Evolutionary conservation across 2,888 invertebrate genomes (phyloP).

Genomic region (Anoncus sp.): DNA sequence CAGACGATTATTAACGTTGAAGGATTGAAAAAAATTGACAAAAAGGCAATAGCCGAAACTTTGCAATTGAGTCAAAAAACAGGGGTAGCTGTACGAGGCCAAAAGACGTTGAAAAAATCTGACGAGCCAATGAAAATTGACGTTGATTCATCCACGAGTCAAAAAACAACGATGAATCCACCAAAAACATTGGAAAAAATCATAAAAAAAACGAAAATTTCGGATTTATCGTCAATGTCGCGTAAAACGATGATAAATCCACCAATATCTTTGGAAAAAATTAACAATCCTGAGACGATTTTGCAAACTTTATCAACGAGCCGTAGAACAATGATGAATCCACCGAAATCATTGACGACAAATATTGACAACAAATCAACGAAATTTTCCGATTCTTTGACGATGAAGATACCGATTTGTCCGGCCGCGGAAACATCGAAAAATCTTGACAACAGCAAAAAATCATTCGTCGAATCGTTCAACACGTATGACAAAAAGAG

Average conservation of each 20-base stretch:
- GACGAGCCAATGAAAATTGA: neutral
- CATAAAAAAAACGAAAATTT: neutral
- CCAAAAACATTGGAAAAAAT: neutral
- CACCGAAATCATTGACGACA: neutral
- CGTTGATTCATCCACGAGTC: neutral
- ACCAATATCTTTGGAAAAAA: neutral
- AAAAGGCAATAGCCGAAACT: neutral
- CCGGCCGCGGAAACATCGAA: neutral
- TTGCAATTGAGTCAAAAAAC: neutral
- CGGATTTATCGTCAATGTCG: neutral
- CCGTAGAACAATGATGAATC: slow-evolving; percentile 11
- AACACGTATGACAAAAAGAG: slow-evolving; percentile 11
- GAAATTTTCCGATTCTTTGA: neutral
- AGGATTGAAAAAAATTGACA: slow-evolving; percentile 3
- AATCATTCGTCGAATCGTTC: neutral
- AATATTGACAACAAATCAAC: slow-evolving; percentile 11
- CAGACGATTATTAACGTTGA: neutral
- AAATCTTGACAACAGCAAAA: neutral
- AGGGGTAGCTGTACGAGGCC: too few relatives aligned
- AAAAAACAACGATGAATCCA: slow-evolving; percentile 1
- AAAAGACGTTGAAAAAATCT: slow-evolving; percentile 4
- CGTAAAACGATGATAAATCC: slow-evolving; percentile 24
- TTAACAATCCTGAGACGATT: neutral
- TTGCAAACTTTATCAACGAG: neutral
- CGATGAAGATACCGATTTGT: slow-evolving; percentile 28